Conservation (phyloP, 2,113 vertebrate genomes). For the Paedocypris sp. region DNA sequence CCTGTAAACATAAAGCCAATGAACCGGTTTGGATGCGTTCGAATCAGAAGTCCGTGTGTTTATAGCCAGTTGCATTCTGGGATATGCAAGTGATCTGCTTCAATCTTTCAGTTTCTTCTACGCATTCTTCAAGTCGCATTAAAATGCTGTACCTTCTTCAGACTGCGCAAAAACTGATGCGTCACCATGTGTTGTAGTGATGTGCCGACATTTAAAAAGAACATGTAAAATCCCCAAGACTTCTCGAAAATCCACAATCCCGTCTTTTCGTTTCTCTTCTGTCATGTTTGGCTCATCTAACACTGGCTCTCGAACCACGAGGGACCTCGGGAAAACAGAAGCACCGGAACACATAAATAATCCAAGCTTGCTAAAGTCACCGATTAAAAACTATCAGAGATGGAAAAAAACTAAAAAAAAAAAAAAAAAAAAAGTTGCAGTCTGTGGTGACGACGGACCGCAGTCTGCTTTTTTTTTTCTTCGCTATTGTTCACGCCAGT, state of each 20-base stretch:
- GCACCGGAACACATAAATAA: constrained; percentile 36
- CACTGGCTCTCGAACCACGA: neutral
- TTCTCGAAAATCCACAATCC: too few species aligned
- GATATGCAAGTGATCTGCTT: constrained; percentile 2
- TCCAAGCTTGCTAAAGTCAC: constrained; percentile 2
- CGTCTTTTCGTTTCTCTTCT: neutral
- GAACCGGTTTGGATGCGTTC: constrained; percentile 1
- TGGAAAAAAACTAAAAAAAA: constrained; percentile 8
- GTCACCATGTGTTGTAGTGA: neutral
- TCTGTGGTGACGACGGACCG: neutral
- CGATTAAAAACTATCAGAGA: constrained; percentile 22
- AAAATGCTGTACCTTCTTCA: neutral
- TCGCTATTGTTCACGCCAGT: neutral
- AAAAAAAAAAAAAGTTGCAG: neutral
- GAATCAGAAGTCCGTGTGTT: neutral
- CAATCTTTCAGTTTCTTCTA: neutral
- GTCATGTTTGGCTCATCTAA: constrained; percentile 22
- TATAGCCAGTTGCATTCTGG: constrained; percentile 8
- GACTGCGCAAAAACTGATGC: too few species aligned
- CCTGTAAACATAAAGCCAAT: too few species aligned
- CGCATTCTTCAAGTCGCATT: neutral
- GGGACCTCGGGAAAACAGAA: constrained; percentile 9
- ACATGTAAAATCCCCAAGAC: too few species aligned
- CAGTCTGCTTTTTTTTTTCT: neutral
- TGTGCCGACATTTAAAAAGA: constrained; percentile 4